Percentiles rank a stretch among this genome's conserved stretches.
Conservation (phyloP, 2,888 invertebrate species). For the Kuschelorhynchus macadamiae region DNA sequence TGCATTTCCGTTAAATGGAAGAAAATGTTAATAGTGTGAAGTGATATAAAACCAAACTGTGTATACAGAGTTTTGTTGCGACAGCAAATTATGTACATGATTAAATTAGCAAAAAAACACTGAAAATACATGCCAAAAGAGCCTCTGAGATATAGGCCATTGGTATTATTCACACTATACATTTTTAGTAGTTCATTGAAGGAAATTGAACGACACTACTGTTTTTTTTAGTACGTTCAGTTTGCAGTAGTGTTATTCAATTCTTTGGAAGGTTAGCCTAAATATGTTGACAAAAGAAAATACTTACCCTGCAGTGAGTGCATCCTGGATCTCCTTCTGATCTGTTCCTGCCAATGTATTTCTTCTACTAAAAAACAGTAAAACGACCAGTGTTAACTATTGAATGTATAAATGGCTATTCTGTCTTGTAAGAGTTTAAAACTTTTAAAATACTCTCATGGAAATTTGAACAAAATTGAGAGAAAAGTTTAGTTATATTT, state of each 20-base stretch:
- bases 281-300: too few species aligned
- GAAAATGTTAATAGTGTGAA: slow-evolving; percentile 40
- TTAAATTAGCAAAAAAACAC: slow-evolving; percentile 19
- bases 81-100: slow-evolving; percentile 22
- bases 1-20: neutral
- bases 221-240: neutral
- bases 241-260: too few species aligned
- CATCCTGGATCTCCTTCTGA: slow-evolving; percentile 90
- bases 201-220: neutral
- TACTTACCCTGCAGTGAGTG: slow-evolving; percentile 84
- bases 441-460: too few species aligned
- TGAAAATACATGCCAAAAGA: slow-evolving; percentile 25
- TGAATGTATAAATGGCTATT: neutral
- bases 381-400: neutral
- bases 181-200: slow-evolving; percentile 38
- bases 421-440: too few species aligned
- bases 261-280: neutral
- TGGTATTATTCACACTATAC: slow-evolving; percentile 49
- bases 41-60: neutral
- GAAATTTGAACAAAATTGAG: too few species aligned
- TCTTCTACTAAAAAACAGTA: slow-evolving; percentile 71
- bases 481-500: too few species aligned
- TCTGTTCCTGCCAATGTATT: slow-evolving; percentile 94
- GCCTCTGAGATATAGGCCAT: neutral
- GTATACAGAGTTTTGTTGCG: neutral